Conservation (phyloP, 2,113 vertebrate species). For the Heterocephalus glaber region DNA sequence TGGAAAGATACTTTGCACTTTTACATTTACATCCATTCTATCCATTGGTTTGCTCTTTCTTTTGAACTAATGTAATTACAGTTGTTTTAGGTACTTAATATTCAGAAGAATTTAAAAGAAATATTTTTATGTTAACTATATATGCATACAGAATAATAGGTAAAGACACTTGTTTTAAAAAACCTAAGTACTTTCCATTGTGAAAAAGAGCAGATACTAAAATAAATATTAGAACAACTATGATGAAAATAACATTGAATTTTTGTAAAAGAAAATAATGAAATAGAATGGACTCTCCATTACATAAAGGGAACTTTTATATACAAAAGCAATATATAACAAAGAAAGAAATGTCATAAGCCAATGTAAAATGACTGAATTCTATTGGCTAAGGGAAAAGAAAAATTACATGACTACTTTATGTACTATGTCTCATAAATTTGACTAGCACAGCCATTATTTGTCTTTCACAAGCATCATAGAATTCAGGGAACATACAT, state of each 20-base stretch:
- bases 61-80: not conserved
- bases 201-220: not conserved
- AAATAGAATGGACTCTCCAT: not conserved
- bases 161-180: not conserved
- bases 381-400: not conserved
- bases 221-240: not conserved
- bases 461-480: not conserved
- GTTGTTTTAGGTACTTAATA: slow-evolving; percentile 14
- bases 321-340: not conserved
- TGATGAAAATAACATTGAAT: not conserved
- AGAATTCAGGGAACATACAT: not conserved
- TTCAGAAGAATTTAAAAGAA: not conserved
- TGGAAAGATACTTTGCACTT: not conserved
- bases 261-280: slow-evolving; percentile 9
- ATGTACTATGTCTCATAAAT: not conserved
- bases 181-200: not conserved
- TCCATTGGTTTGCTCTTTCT: not conserved
- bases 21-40: not conserved
- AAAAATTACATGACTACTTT: not conserved
- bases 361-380: not conserved
- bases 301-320: not conserved
- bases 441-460: not conserved
- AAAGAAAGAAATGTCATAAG: not conserved
- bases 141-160: not conserved
- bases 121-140: not conserved